These are phyloP conservation scores for Thereva nobilitata DNA, from an alignment of 2,888 invertebrate species.

Conservation along the genomic window DNA sequence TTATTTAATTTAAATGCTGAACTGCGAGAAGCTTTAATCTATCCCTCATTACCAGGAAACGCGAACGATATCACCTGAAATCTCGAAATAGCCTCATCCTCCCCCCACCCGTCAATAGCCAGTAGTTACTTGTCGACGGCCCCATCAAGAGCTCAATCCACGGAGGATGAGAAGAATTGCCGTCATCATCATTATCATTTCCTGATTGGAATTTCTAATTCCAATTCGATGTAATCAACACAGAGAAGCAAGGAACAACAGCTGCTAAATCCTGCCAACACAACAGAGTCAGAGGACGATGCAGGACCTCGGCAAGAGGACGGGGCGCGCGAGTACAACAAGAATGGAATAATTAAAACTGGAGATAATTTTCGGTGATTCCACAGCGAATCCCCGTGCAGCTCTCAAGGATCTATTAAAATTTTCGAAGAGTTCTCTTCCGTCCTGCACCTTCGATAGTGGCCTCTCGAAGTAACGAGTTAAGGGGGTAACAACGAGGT, in stretches of 20 bases:
- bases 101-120: slow-evolving; percentile 8
- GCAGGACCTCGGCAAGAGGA: not conserved
- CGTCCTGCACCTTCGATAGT: slow-evolving; percentile 2
- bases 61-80: slow-evolving; percentile 10
- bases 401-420: slow-evolving; percentile 1
- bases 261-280: not conserved
- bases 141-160: no score
- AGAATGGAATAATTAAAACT: slow-evolving; percentile 22
- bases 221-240: slow-evolving; percentile 32
- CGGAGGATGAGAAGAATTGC: slow-evolving; percentile 28
- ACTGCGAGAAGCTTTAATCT: slow-evolving; percentile 14
- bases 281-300: no score
- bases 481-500: not conserved
- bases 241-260: slow-evolving; percentile 17
- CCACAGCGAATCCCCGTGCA: slow-evolving; percentile 18
- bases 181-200: slow-evolving; percentile 40
- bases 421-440: not conserved
- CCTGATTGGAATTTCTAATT: slow-evolving; percentile 42
- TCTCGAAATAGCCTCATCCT: slow-evolving; percentile 20
- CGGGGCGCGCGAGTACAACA: not conserved
- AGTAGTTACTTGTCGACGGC: no score
- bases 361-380: slow-evolving; percentile 17
- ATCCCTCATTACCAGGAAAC: slow-evolving; percentile 17
- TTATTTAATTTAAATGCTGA: slow-evolving; percentile 40
- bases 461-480: not conserved